Conservation (phyloP, 2,113 vertebrate genomes). For the Gadus macrocephalus region DNA sequence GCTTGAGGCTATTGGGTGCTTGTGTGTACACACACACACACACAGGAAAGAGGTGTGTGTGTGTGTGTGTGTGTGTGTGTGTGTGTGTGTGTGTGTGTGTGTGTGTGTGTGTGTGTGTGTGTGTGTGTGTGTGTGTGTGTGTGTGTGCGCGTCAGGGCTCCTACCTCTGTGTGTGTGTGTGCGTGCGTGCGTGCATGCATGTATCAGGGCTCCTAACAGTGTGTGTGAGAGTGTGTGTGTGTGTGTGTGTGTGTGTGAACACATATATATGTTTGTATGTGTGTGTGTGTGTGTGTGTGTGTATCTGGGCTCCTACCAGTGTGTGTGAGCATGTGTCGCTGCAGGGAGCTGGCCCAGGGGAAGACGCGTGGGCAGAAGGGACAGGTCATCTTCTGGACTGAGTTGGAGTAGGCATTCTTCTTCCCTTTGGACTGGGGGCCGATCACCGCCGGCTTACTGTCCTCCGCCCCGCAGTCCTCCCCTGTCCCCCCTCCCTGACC, state of each 20-base stretch:
- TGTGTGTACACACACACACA: no score
- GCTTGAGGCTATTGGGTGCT: no score
- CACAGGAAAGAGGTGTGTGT: no score
- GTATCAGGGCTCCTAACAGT: no score
- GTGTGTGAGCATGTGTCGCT: constrained; percentile 95
- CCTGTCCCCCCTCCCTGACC: constrained; percentile 67
- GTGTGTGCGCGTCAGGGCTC: no score
- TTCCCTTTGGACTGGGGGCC: constrained; percentile 72
- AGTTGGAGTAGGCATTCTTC: constrained; percentile 89
- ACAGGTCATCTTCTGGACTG: constrained; percentile 89
- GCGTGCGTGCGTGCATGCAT: no score
- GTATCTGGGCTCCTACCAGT: constrained; percentile 76
- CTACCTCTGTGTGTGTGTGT: no score
- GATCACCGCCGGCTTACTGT: constrained; percentile 58
- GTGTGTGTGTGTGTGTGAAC: not conserved
- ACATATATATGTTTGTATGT: not conserved
- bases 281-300: not conserved
- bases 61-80: no score
- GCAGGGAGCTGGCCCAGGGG: constrained; percentile 91
- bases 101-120: no score
- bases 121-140: no score
- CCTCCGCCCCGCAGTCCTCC: constrained; percentile 71
- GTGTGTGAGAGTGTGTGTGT: not conserved
- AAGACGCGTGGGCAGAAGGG: constrained; percentile 91
- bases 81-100: no score